Evolutionary conservation across 2,888 invertebrate species (phyloP), one percentile per base, ranked within the genome.

Genomic region (Coelinius sp.): DNA sequence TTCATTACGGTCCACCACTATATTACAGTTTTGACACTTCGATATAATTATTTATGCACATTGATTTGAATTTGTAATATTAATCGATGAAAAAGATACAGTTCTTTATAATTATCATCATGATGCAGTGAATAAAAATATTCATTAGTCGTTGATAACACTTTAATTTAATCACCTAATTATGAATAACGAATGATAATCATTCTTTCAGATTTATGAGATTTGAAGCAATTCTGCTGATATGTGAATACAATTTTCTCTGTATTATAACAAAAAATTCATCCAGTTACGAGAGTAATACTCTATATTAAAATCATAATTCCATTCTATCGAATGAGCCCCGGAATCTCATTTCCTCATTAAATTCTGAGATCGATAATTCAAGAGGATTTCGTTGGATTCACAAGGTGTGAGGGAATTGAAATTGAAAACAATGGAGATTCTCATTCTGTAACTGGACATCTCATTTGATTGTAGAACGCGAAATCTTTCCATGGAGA

Each of bases 381-480:
- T 49, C 17, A 49, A 49, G 20, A 6, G 46, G 20, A 8, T 49
- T 8, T 49, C 17, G 8, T 14, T 8, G 10, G 20, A 17, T 20
- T 4, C 44, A 12, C 17, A n/a, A n/a, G 44, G 14, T 49, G 14
- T 8, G 46, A 20, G 46, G 46, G 46, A 46, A 31, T 27, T 31
- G 35, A 35, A 70, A 75, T 59, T 71, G 17, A 27, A 12, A 8
- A 24, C 14, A 68, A 56, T 14, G 53, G 41, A 64, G 64, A 25
- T 64, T 53, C 22, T n/a, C 20, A 20, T 68, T 74, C 59, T 64
- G 73, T 74, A 65, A 64, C 41, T 65, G 74, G 64, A 71, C 53
- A 38, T 49, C 64, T 56, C 56, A 56, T 63, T 73, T 77, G 77
- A 77, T 76, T 77, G 75, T 76, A 73, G 73, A 74, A 75, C 76